Conservation (phyloP, 2,888 invertebrate genomes). For the Pyrocoelia pectoralis region DNA sequence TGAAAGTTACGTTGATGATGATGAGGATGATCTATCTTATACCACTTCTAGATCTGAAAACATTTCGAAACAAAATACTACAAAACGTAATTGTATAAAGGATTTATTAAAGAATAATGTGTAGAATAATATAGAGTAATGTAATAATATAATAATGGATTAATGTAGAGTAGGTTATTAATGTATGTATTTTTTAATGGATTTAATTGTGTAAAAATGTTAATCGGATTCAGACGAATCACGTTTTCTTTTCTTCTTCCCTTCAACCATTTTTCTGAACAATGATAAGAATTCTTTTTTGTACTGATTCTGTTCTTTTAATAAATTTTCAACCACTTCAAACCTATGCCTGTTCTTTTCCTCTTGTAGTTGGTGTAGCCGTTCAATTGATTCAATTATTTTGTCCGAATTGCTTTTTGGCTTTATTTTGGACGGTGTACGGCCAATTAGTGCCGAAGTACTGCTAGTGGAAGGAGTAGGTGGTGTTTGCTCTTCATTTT, state of each 20-base stretch:
- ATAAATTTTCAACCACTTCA: conserved; percentile 2
- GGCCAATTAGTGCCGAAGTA: not conserved
- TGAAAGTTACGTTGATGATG: not conserved
- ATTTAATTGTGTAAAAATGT: not conserved
- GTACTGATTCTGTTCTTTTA: not conserved
- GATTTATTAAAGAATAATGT: conserved; percentile 4
- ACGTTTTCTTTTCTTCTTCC: conserved; percentile 2
- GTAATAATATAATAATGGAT: not conserved
- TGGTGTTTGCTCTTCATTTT: not conserved
- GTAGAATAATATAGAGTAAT: not conserved
- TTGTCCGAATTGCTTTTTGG: conserved; percentile 5
- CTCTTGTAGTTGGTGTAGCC: not conserved
- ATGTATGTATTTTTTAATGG: no score
- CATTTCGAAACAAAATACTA: not conserved
- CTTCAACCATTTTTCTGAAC: conserved; percentile 6
- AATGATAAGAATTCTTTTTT: conserved; percentile 5
- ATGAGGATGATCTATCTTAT: not conserved
- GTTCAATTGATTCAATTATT: not conserved
- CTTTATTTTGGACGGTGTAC: conserved; percentile 2
- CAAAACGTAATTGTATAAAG: not conserved
- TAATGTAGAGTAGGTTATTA: not conserved
- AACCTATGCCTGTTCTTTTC: not conserved
- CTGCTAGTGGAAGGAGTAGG: not conserved
- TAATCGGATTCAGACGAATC: conserved; percentile 5
- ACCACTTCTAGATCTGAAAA: not conserved